Percentiles rank a stretch among this genome's conserved stretches.
These are phyloP conservation scores for Haliaeetus leucogaster DNA, from an alignment of 2,113 vertebrate genomes.

Conservation along the genomic window DNA sequence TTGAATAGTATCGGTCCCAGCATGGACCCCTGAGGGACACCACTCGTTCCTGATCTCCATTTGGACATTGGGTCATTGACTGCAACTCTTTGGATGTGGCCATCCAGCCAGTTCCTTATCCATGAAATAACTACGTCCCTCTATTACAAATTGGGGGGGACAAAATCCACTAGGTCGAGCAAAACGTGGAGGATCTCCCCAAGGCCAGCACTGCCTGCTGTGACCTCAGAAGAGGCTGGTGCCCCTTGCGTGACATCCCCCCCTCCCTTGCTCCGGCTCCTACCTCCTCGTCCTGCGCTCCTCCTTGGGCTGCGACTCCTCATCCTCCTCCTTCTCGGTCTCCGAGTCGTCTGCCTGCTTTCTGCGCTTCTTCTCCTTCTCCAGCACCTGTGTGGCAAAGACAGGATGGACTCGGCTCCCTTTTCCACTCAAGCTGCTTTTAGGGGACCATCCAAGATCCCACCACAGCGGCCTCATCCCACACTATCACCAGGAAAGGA, in stretches of 20 bases:
- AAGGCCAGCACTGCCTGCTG: background rate
- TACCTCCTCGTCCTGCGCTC: constrained; percentile 80
- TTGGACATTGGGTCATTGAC: background rate
- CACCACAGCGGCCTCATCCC: background rate
- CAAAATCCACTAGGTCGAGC: background rate
- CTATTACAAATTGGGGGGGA: rapidly evolving
- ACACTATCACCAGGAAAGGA: rapidly evolving
- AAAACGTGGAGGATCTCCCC: rapidly evolving
- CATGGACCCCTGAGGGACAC: background rate
- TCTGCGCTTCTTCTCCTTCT: constrained; percentile 91
- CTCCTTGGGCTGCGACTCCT: constrained; percentile 59
- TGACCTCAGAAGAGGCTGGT: background rate
- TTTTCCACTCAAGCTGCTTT: background rate
- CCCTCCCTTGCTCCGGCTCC: background rate
- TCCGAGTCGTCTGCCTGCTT: constrained; percentile 75
- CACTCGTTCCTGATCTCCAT: background rate
- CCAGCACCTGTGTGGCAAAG: constrained; percentile 82
- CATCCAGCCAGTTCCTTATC: background rate
- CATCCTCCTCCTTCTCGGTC: constrained; percentile 75
- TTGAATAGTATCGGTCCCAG: background rate
- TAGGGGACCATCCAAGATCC: background rate
- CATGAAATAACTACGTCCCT: background rate
- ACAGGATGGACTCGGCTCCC: background rate
- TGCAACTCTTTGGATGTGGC: background rate
- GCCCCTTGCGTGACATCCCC: rapidly evolving